Evolutionary conservation across 1,140 invertebrate species (phyloP), one percentile per base, ranked within the genome.

Genomic region (Arctopsyche grandis): DNA sequence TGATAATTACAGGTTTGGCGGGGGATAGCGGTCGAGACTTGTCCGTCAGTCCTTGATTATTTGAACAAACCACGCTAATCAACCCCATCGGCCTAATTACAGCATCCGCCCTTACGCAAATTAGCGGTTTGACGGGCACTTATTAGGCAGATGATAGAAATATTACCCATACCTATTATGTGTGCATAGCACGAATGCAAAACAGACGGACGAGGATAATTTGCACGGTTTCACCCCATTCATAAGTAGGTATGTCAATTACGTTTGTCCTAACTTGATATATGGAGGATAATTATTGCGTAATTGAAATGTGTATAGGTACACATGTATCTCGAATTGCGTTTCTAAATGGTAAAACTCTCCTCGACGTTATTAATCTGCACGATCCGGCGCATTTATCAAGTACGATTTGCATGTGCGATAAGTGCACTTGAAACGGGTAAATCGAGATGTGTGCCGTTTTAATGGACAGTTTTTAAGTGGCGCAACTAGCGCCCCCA

Each of bases 61-160:
- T 73, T 48, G 19, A 56, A 74, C 44, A 74, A 74, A 29, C 38
- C 63, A 29, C 0, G 44, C 22, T 56, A 74, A 74, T 74, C 48
- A 74, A 24, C 44, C 71, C 43, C 10, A 48, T 9, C 19, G n/a
- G 10, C 46, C 46, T 74, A 74, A 74, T 74, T 48, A 56, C 46
- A 46, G 19, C 71, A 24, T 46, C 69, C 69, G 3, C 69, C 69
- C 69, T 71, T 56, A 29, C 22, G 48, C 71, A 74, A 74, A 74
- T 74, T 74, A 56, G 16, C 71, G 14, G 48, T n/a, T 56, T 52
- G 71, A 74, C 44, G 44, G 52, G 24, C 71, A 74, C 43, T 74
- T 74, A 74, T 74, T 56, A 74, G 71, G 71, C 71, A 74, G 19
- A 56, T 56, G 71, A 74, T 74, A 56, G 71, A 74, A 24, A 74